phyloP scores from a whole-genome alignment of 2,797 vertebrate genomes.

The Crenichthys baileyi region DNA sequence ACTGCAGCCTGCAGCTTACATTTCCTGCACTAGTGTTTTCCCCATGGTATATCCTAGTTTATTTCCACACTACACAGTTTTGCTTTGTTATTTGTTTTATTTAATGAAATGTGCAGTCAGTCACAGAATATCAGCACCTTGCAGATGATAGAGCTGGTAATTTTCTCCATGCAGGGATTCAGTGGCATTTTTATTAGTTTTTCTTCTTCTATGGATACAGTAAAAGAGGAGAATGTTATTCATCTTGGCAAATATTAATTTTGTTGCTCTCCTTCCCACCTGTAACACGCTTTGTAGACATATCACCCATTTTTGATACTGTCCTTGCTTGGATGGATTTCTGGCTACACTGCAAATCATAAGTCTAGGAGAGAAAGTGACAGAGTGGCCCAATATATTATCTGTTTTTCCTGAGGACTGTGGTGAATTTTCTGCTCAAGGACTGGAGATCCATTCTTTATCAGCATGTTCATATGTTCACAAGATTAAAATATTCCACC shows the following conservation, averaged over 20 bases:
- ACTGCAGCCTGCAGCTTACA: background rate
- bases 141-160: constrained; percentile 25
- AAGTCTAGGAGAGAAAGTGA: constrained; percentile 42
- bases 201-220: constrained; percentile 26
- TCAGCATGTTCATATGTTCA: constrained; percentile 14
- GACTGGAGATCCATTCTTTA: constrained; percentile 37
- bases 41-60: constrained; percentile 2
- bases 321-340: constrained; percentile 63
- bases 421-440: constrained; percentile 42
- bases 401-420: constrained; percentile 36
- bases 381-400: constrained; percentile 38
- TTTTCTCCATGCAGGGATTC: constrained; percentile 28
- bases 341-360: constrained; percentile 43
- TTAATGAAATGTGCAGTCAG: constrained; percentile 22
- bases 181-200: constrained; percentile 23
- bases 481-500: background rate
- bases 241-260: constrained; percentile 61
- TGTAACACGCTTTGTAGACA: constrained; percentile 49
- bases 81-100: background rate
- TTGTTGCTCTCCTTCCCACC: constrained; percentile 37
- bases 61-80: constrained; percentile 17
- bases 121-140: constrained; percentile 25
- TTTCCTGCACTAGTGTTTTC: background rate
- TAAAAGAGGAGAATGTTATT: constrained; percentile 43
- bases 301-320: constrained; percentile 49